Evolutionary conservation across 2,888 invertebrate genomes (phyloP), one percentile per base, ranked within the genome.

Genomic region (Trichogramma evanescens): DNA sequence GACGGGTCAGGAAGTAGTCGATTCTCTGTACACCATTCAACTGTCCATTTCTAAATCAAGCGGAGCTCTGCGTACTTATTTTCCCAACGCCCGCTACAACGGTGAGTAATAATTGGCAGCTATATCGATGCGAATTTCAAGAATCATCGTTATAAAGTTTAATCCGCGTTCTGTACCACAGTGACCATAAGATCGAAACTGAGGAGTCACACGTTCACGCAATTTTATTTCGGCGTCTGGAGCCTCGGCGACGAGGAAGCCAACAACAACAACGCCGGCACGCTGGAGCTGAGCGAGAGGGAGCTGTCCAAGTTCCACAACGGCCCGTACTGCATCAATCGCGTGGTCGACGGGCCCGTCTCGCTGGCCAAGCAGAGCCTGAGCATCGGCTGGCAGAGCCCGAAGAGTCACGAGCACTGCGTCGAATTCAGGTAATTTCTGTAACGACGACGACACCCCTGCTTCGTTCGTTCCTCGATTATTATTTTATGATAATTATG

Each of bases 301-400:
- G 50, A 62, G 4, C 41, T 62, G 7, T 56, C 64, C 4, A 62
- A 50, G 53, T 64, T 64, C 41, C 57, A 64, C 7, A 64, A 59
- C 5, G 57, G 52, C 7, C 57, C 49, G 2, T 58, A 56, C 8
- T 64, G 64, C 26, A 59, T 59, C n/a, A 62, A 64, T 8, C 13
- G 59, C 51, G 44, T 64, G 4, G 49, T 62, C 42, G 62, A 64
- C 38, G 57, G 62, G 8, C 61, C 63, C 41, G 43, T 58, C 42
- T 59, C 62, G 0, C 43, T 59, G 1, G 54, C 57, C 1, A 64
- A 64, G 38, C 42, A 39, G 7, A 55, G 41, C 9, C 4, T 64
- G 6, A 59, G 4, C 6, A 62, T 64, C 49, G 62, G 64, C 40
- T 64, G 64, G 64, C 57, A 64, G 7, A 64, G 64, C 52, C 64